Base-by-base conservation (phyloP, 2,797 vertebrate genomes). In the Mareca penelope region DNA sequence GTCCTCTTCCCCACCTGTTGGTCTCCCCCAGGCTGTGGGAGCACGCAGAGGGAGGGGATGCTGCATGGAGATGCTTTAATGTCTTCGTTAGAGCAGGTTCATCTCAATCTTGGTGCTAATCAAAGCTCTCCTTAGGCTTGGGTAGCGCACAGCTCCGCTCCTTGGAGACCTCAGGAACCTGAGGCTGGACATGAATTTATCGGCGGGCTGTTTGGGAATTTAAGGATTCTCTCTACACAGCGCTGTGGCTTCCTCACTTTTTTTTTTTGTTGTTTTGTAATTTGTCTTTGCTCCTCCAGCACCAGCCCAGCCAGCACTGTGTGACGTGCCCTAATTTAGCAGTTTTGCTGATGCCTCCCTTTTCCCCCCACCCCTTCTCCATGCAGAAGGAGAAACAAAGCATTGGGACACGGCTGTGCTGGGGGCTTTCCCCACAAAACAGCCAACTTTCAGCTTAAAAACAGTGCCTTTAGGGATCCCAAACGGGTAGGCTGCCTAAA, bases 1-100 rank as follows among this genome's bases (percentile, higher is more conserved):
- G 65, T 42, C 72, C 39, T 63, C 48, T 72, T 64, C 60, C 53
- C 70, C 75, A 95, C 94, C 80, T 96, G 92, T 91, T 92, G 87
- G 75, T 70, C 6, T 56, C 28, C 46, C 46, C 26, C 8, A 2
- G 60, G 78, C 56, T 37, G 17, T 17, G 23, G 52, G 52, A 69
- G 48, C 1, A 1, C 4, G 17, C 37, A 26, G 21, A 60, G 10
- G 52, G 61, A 69, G 46, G 55, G 42, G 63, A 60, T 55, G 69
- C 46, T 89, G 46, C 6, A 0, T 35, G 65, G n/a, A 77, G 80
- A 24, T 60, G 77, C 71, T 93, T 88, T 81, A 60, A 68, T 50
- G 52, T 76, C 0, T 0, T 73, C 37, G 71, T 80, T 46, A 93
- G n/a, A 42, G 21, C n/a, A 35, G 24, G 56, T 89, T 17, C 13